Base-by-base conservation (phyloP, 2,797 vertebrate genomes). In the Botia almorhae region DNA sequence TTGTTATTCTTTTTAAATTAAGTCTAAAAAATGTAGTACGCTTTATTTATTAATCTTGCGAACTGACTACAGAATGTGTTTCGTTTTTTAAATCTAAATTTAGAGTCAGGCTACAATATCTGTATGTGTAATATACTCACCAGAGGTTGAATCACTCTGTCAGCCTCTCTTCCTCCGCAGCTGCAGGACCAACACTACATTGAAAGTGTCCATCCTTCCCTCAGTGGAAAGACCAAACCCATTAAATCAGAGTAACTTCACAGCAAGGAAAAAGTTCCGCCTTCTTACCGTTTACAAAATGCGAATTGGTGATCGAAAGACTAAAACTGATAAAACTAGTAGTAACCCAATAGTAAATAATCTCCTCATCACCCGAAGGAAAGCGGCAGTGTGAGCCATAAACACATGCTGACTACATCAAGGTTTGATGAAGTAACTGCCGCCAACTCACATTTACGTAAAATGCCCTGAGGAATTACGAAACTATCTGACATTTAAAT, bases 151-250 rank as follows among this genome's bases (percentile, higher is more conserved):
- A 23, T 21, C 26, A 39, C 23, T 53, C 19, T 26, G 33, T 43
- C 23, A 26, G 33, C 7, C 26, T 29, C 23, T 33, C 29, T 33
- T 36, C 29, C 26, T 55, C 61, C 29, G 56, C 21, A 19, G 53
- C 33, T 48, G 36, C 36, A 58, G 51, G 56, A 69, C 26, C 23
- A 23, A 60, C 36, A 16, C 12, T 50, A 7, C 21, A 58, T 16
- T 0, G 13, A 26, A 48, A 69, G 23, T 50, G 19, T 61, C 26
- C 76, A 78, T 78, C 67, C 67, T 61, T 69, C 39, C 39, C 43
- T 29, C 53, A 3, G 55, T 7, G 55, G 48, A n/a, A 69, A 78
- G 55, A 70, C 76, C 76, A 78, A 60, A 21, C 76, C 65, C 53
- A 77, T 46, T 39, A 4, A n/a, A 39, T 8, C 36, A 43, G 7